Base-by-base conservation (phyloP, 2,888 invertebrate genomes). In the Erpobdella octoculata region DNA sequence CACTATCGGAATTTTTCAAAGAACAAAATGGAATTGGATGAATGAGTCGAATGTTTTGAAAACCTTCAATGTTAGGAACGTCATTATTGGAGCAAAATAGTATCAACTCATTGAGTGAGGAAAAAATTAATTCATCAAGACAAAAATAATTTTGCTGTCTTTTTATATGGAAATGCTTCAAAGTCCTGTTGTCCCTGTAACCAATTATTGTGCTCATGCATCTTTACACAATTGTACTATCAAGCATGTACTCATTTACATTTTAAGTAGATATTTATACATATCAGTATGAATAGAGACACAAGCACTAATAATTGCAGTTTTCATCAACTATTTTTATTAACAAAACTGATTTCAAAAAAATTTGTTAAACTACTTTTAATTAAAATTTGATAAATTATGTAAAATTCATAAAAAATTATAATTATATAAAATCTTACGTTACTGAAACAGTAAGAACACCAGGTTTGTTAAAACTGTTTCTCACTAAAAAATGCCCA, bases 161-260 rank as follows among this genome's bases (percentile, higher is more conserved):
- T 21, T 36, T 41, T 18, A 74, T 65, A 53, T 72, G 70, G 72
- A 74, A 73, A 65, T 74, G 74, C 41, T 74, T 74, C 41, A 74
- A 69, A 15, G 72, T 68, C 18, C 38, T 36, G 8, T 66, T 59
- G 48, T 74, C 72, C 58, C 74, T 74, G 68, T 18, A 53, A 53
- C 25, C 25, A 5, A 48, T n/a, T n/a, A n/a, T n/a, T n/a, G n/a
- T n/a, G n/a, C n/a, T n/a, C n/a, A n/a, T n/a, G n/a, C n/a, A n/a
- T n/a, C n/a, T n/a, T n/a, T n/a, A n/a, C n/a, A n/a, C n/a, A n/a
- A n/a, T n/a, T n/a, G n/a, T n/a, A n/a, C n/a, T n/a, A n/a, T n/a
- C n/a, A n/a, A n/a, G n/a, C n/a, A n/a, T n/a, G n/a, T n/a, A n/a
- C n/a, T n/a, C n/a, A n/a, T n/a, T n/a, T n/a, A n/a, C n/a, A n/a